Percentiles rank a stretch among this genome's conserved stretches.
Evolutionary conservation across 2,888 invertebrate genomes (phyloP).

Genomic region (Stenurella melanura): DNA sequence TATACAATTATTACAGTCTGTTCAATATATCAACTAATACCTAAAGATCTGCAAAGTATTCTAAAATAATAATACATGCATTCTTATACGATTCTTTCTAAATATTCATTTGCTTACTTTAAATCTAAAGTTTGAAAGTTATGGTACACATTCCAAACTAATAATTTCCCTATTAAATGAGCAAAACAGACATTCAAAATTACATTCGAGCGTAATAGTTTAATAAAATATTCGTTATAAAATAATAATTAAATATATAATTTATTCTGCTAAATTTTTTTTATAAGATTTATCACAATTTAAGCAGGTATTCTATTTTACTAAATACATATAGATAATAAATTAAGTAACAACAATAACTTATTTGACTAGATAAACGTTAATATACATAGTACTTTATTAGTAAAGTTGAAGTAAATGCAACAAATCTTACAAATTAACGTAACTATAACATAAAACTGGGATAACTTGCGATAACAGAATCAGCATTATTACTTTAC

Average conservation of each 20-base stretch:
- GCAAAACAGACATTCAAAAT: constrained; percentile 54
- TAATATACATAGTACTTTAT: constrained; percentile 49
- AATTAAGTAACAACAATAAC: constrained; percentile 65
- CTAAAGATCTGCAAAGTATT: constrained; percentile 56
- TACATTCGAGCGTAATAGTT: constrained; percentile 48
- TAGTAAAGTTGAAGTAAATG: constrained; percentile 50
- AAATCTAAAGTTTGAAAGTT: constrained; percentile 51
- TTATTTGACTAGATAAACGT: constrained; percentile 64
- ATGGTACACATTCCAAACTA: constrained; percentile 45
- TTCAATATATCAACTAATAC: constrained; percentile 58
- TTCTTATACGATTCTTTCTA: constrained; percentile 54
- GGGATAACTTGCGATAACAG: background rate
- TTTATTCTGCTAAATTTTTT: constrained; percentile 48
- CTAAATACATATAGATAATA: constrained; percentile 62
- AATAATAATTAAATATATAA: constrained; percentile 52
- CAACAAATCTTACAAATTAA: constrained; percentile 42
- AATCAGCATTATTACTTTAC: background rate
- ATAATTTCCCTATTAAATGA: constrained; percentile 47
- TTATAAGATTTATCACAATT: constrained; percentile 68
- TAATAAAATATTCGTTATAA: constrained; percentile 52
- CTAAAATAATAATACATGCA: constrained; percentile 61
- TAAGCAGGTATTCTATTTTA: constrained; percentile 69
- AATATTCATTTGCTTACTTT: constrained; percentile 46
- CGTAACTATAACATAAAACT: constrained; percentile 14
- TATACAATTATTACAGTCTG: constrained; percentile 67